These are phyloP conservation scores for Ephialtes manifestator DNA, from an alignment of 2,888 invertebrate species.

Conservation along the genomic window DNA sequence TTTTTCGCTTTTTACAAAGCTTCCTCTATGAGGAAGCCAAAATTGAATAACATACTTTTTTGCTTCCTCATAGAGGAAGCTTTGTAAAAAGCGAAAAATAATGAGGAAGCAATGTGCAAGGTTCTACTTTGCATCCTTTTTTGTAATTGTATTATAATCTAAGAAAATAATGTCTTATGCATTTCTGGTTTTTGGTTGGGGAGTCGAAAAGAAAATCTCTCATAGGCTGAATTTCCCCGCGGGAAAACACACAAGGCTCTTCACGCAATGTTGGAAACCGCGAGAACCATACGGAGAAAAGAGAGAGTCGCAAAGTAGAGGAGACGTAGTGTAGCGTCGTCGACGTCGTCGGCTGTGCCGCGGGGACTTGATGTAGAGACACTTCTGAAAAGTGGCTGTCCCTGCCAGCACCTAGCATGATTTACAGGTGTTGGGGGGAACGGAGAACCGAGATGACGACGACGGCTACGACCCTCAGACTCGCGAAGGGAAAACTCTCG, in stretches of 20 bases:
- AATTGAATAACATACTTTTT: too few species aligned
- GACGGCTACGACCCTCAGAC: slow-evolving; percentile 57
- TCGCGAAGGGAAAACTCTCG: slow-evolving; percentile 49
- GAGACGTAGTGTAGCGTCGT: slow-evolving; percentile 12
- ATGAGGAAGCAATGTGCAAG: too few species aligned
- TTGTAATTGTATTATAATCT: background rate
- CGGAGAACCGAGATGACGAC: slow-evolving; percentile 43
- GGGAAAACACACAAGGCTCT: background rate
- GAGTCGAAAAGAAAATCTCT: background rate
- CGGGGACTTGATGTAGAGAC: slow-evolving; percentile 76
- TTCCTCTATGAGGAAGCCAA: too few species aligned
- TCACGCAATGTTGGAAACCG: background rate
- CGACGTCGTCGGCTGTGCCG: slow-evolving; percentile 62
- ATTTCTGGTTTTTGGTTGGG: background rate
- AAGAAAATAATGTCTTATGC: background rate
- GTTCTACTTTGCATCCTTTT: too few species aligned
- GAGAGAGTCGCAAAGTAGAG: slow-evolving; percentile 19
- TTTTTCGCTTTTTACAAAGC: too few species aligned
- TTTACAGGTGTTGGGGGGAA: slow-evolving; percentile 72
- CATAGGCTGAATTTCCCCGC: background rate
- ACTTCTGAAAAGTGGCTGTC: slow-evolving; percentile 74
- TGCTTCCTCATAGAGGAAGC: too few species aligned
- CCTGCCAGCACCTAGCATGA: slow-evolving; percentile 72
- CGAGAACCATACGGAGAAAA: background rate
- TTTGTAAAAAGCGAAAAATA: too few species aligned